Percentiles rank a stretch among this genome's conserved stretches.
phyloP scores from a whole-genome alignment of 2,888 invertebrate genomes.

The Hypercompe scribonia region DNA sequence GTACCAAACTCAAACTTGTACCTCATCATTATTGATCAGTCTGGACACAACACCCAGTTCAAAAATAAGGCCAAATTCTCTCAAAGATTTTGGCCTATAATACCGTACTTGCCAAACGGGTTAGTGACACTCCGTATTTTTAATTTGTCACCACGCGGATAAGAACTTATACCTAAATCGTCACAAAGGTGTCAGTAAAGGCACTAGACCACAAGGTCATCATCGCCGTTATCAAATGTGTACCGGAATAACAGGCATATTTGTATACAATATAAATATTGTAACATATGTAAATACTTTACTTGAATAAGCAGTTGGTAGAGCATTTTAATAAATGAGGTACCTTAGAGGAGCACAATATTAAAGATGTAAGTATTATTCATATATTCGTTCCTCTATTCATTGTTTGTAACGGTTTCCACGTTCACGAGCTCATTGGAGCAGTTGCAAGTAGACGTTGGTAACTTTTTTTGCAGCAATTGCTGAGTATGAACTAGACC shows the following conservation, averaged over 20 bases:
- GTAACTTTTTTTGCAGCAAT: neutral
- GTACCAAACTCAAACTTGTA: neutral
- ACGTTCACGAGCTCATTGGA: neutral
- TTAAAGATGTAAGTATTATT: neutral
- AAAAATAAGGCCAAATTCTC: too few relatives aligned
- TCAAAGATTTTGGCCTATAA: too few relatives aligned
- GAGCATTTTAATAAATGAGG: slow-evolving; percentile 2
- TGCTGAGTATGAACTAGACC: neutral
- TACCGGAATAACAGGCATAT: slow-evolving; percentile 33
- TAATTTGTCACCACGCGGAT: too few relatives aligned
- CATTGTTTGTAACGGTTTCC: neutral
- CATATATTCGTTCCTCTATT: neutral
- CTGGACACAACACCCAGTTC: too few relatives aligned
- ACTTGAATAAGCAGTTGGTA: slow-evolving; percentile 29
- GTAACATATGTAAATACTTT: slow-evolving; percentile 24
- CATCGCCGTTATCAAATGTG: slow-evolving; percentile 38
- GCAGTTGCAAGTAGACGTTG: neutral
- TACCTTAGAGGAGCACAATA: slow-evolving; percentile 4
- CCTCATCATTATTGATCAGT: too few relatives aligned
- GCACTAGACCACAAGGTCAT: slow-evolving; percentile 48
- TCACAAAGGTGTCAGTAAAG: slow-evolving; percentile 18
- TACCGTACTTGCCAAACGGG: too few relatives aligned
- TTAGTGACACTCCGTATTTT: too few relatives aligned
- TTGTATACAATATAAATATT: slow-evolving; percentile 13
- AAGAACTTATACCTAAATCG: neutral